Evolutionary conservation across 2,797 vertebrate genomes (phyloP), one percentile per base, ranked within the genome.

Genomic region (Ambastaia sidthimunki): DNA sequence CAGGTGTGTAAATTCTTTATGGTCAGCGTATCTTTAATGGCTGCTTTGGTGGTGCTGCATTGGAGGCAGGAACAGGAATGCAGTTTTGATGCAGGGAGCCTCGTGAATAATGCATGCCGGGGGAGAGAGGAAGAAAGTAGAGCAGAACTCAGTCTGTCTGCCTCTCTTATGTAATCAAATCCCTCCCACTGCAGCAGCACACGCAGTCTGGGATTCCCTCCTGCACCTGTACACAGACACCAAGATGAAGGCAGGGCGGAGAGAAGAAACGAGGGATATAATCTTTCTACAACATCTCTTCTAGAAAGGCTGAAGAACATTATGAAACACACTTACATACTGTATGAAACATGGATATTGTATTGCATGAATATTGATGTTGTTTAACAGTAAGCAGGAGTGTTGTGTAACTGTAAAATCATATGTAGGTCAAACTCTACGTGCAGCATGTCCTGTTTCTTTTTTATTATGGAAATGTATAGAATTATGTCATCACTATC

Each of bases 201-300:
- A 90, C 85, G 74, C 78, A 89, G 87, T 86, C 37, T 78, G 93
- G 93, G 93, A 93, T 94, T 94, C 93, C 92, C 92, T 92, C 82
- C 87, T 90, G 89, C 79, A 87, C 73, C 72, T 83, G 79, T 28
- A 50, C 80, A 74, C 34, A 78, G 47, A 67, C 54, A 71, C 72
- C 72, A 34, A 5, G 66, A 47, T 80, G 76, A 50, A 15, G n/a
- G 7, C 50, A 48, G 15, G 3, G 59, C 21, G 1, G 59, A 76
- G 44, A 31, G 7, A 25, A 21, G 10, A 78, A 23, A 19, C 15
- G 23, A 67, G 1, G 3, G 15, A 9, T 37, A 65, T 15, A 25
- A 50, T 41, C 37, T 9, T 41, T 10, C 57, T 67, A 31, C 1
- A 11, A 73, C 7, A 21, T 66, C 28, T 48, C 10, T 16, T n/a